Base-by-base conservation (phyloP, 2,888 invertebrate genomes). In the Shargacucullia verbasci region DNA sequence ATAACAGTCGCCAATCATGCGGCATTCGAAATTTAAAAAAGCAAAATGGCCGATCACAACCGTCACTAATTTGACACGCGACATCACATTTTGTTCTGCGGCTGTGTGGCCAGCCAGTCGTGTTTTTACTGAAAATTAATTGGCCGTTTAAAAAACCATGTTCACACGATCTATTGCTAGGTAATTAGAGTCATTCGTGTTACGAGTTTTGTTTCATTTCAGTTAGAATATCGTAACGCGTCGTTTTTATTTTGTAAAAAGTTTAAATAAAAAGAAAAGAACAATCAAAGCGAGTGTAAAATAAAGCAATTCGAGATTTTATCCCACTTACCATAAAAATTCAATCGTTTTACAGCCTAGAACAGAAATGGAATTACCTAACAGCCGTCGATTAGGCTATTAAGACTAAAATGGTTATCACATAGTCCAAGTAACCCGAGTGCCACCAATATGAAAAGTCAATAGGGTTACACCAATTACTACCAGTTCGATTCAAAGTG, bases 1-100 rank as follows among this genome's bases (percentile, higher is more conserved):
- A 88, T 88, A 88, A 84, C 90, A 88, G 84, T 83, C 83, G 81
- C 88, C 91, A 88, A 91, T 91, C 90, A 89, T 84, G 86, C 87
- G 83, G 82, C 81, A 78, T 86, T 87, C 87, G 80, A 87, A 90
- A 87, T 90, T 90, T 87, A 85, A 91, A 92, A 91, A 91, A 85
- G 83, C 87, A 88, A 88, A 89, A 91, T 88, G 89, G 84, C 80
- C 75, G 85, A 82, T 84, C 77, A 78, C 86, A 79, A 85, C 88
- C 89, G 87, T 92, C 83, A 88, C 88, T 91, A 92, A 92, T 92
- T 88, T 91, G 91, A 91, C 89, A 86, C 81, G 86, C 88, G 88
- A 90, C 89, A 88, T 91, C 87, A 88, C 87, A 90, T 88, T 87
- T 71, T 88, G 85, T 83, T 84, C 83, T 84, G 87, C 67, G 82